phyloP scores from a whole-genome alignment of 2,113 vertebrate species.

The Rhinoptilus africanus region DNA sequence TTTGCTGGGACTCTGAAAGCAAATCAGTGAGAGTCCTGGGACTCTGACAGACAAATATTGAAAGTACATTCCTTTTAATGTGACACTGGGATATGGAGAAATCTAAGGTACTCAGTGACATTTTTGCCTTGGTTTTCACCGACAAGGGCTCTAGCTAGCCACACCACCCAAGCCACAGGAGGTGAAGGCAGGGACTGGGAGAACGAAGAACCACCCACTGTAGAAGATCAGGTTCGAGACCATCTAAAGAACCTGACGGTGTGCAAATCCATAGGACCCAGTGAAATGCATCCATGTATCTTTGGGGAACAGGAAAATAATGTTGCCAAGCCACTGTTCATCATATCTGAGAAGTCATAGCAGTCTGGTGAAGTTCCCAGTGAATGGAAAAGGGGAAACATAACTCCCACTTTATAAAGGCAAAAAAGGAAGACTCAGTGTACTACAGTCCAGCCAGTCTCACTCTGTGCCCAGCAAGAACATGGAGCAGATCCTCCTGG shows the following conservation, averaged over 20 bases:
- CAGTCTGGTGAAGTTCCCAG: neutral
- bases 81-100: neutral
- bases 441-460: neutral
- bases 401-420: neutral
- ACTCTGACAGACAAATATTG: too few species aligned
- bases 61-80: too few species aligned
- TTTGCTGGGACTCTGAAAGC: too few species aligned
- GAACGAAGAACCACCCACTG: neutral
- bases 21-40: too few species aligned
- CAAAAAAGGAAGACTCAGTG: neutral
- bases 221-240: neutral
- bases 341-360: neutral
- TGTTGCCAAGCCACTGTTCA: neutral
- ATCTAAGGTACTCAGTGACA: neutral
- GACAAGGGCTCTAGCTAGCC: neutral
- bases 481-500: neutral
- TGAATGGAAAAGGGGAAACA: neutral
- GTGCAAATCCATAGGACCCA: neutral
- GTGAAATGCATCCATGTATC: neutral
- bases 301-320: neutral
- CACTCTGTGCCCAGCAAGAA: neutral
- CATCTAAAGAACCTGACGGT: neutral
- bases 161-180: neutral
- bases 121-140: neutral
- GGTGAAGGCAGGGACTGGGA: neutral